A percentile compares a stretch with the other conserved stretches of the same genome.
These are phyloP conservation scores for Copidosoma floridanum DNA, from an alignment of 1,140 invertebrate genomes.

Conservation along the genomic window DNA sequence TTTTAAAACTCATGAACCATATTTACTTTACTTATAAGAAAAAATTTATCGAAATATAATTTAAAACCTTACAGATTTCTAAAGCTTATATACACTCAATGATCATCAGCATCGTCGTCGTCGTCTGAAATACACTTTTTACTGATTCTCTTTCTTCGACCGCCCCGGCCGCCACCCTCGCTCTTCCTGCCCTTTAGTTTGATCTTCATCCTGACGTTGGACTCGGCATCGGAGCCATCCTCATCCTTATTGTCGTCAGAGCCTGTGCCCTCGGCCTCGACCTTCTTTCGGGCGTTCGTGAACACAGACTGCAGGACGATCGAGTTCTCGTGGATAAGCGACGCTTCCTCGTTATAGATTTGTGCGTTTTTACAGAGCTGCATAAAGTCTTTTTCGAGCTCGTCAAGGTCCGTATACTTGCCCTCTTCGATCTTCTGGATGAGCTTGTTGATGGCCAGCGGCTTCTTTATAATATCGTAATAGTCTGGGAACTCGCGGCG, in stretches of 20 bases:
- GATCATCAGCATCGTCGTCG: slow-evolving; percentile 65
- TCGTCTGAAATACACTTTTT: slow-evolving; percentile 77
- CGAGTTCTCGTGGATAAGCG: slow-evolving; percentile 93
- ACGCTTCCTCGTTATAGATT: slow-evolving; percentile 96
- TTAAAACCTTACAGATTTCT: slow-evolving; percentile 31
- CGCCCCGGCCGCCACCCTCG: slow-evolving; percentile 46
- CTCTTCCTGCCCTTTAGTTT: slow-evolving; percentile 59
- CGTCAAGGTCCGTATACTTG: slow-evolving; percentile 84
- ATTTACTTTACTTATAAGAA: slow-evolving; percentile 32
- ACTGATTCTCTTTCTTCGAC: slow-evolving; percentile 63
- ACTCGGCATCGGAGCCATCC: slow-evolving; percentile 61
- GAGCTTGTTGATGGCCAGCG: slow-evolving; percentile 94
- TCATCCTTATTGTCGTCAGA: slow-evolving; percentile 59
- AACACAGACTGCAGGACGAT: slow-evolving; percentile 89
- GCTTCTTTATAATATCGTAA: slow-evolving; percentile 95
- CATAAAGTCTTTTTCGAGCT: slow-evolving; percentile 90
- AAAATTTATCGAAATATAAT: slow-evolving; percentile 31
- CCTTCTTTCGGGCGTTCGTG: slow-evolving; percentile 69
- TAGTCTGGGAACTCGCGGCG: slow-evolving; percentile 92
- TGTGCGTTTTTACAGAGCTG: slow-evolving; percentile 95
- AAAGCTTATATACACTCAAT: slow-evolving; percentile 40
- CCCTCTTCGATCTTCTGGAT: slow-evolving; percentile 79
- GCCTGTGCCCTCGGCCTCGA: slow-evolving; percentile 66
- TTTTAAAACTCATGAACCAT: slow-evolving; percentile 29
- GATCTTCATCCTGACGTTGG: slow-evolving; percentile 67